Conservation (phyloP, 1,140 invertebrate species). For the Vanessa tameamea region DNA sequence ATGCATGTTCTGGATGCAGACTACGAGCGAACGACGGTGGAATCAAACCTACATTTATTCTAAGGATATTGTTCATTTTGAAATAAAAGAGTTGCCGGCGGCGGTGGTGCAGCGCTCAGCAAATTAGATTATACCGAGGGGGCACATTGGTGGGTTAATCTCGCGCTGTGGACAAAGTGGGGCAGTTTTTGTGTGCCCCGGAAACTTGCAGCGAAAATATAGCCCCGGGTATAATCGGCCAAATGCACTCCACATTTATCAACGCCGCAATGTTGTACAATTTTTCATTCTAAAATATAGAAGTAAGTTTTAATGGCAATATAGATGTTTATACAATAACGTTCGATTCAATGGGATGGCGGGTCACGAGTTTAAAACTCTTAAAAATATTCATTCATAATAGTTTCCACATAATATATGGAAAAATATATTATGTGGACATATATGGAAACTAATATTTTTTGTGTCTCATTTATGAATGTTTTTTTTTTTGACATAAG, state of each 20-base stretch:
- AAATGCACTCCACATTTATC: conserved; percentile 25
- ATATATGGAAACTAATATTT: no score
- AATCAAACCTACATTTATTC: conserved; percentile 1
- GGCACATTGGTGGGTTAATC: conserved; percentile 5
- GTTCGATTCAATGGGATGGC: background rate
- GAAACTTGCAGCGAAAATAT: conserved; percentile 10
- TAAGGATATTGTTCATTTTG: background rate
- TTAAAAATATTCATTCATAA: no score
- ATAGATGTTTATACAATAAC: conserved; percentile 14
- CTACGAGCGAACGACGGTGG: background rate
- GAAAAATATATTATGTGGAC: no score
- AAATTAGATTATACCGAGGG: conserved; percentile 14
- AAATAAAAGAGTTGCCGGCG: conserved; percentile 8
- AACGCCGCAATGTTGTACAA: conserved; percentile 23
- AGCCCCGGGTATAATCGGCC: conserved; percentile 24
- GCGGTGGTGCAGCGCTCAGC: background rate
- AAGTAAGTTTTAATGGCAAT: conserved; percentile 16
- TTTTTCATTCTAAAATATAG: conserved; percentile 19
- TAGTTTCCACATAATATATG: no score
- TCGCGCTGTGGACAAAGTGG: conserved; percentile 9
- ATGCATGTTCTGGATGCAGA: background rate
- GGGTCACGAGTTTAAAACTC: no score
- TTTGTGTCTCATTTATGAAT: no score
- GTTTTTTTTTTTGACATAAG: no score
- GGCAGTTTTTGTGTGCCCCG: conserved; percentile 13